A percentile compares a stretch with the other conserved stretches of the same genome.
phyloP scores from a whole-genome alignment of 2,113 vertebrate species.

The Litocranius walleri region DNA sequence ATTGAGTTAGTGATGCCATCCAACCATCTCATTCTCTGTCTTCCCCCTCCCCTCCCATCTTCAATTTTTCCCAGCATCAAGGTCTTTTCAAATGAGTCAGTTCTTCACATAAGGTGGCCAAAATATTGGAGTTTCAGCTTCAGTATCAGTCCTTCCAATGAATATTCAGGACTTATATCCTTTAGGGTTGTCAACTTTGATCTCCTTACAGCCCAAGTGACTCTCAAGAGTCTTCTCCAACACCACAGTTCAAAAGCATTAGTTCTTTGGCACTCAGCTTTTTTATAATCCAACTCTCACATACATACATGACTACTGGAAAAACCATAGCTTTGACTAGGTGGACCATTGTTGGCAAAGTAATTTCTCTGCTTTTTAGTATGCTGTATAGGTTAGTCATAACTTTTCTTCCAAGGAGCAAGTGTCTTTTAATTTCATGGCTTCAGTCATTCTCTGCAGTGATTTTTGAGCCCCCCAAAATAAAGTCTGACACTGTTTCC shows the following conservation, averaged over 20 bases:
- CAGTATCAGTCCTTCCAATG: neutral
- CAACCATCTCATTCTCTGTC: neutral
- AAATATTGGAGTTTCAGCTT: neutral
- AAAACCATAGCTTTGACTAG: neutral
- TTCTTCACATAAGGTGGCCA: neutral
- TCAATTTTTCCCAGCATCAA: neutral
- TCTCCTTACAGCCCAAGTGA: neutral
- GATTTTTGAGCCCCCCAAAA: neutral
- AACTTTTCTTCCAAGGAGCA: neutral
- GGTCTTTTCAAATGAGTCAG: neutral
- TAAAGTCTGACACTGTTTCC: neutral
- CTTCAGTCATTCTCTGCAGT: neutral
- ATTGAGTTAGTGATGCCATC: neutral
- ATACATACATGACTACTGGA: neutral
- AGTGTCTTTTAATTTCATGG: neutral
- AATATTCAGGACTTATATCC: neutral
- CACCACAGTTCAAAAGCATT: neutral
- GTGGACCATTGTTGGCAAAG: neutral
- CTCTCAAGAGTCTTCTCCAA: neutral
- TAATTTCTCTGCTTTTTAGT: neutral
- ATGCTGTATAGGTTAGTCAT: neutral
- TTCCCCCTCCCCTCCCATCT: fast-evolving
- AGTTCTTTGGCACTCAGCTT: neutral
- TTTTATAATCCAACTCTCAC: neutral
- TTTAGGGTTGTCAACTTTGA: neutral